Evolutionary conservation across 1,140 invertebrate genomes (phyloP).

Genomic region (Triops longicaudatus): DNA sequence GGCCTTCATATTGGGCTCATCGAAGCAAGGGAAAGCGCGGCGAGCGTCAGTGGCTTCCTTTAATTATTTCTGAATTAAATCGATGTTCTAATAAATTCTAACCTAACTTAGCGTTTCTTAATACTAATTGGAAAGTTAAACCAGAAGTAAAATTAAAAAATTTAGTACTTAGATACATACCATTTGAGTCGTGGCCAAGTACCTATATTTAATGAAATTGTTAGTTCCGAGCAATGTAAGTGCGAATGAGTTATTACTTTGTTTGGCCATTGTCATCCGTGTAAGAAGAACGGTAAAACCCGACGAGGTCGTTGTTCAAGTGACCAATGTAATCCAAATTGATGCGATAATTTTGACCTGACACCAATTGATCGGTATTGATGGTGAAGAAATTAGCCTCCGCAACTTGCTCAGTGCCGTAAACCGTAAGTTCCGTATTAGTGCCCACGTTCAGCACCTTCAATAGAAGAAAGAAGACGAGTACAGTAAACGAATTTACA

Average conservation of each 20-base stretch:
- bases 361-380: not conserved
- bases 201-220: slow-evolving; percentile 20
- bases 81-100: not conserved
- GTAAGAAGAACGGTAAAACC: slow-evolving; percentile 26
- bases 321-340: slow-evolving; percentile 18
- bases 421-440: not conserved
- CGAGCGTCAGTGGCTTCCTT: slow-evolving; percentile 59
- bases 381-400: slow-evolving; percentile 18
- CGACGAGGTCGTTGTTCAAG: slow-evolving; percentile 25
- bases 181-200: slow-evolving; percentile 31
- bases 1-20: slow-evolving; percentile 75
- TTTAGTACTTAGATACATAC: not conserved
- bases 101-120: no score
- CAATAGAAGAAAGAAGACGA: no score
- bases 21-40: slow-evolving; percentile 83
- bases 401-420: not conserved
- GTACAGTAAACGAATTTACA: no score
- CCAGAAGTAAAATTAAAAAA: no score
- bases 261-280: slow-evolving; percentile 18
- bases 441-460: not conserved
- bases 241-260: not conserved
- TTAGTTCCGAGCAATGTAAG: not conserved
- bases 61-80: not conserved
- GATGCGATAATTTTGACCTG: slow-evolving; percentile 19
- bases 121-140: no score